These are phyloP conservation scores for Pygoscelis adeliae DNA, from an alignment of 2,113 vertebrate genomes.

Conservation along the genomic window DNA sequence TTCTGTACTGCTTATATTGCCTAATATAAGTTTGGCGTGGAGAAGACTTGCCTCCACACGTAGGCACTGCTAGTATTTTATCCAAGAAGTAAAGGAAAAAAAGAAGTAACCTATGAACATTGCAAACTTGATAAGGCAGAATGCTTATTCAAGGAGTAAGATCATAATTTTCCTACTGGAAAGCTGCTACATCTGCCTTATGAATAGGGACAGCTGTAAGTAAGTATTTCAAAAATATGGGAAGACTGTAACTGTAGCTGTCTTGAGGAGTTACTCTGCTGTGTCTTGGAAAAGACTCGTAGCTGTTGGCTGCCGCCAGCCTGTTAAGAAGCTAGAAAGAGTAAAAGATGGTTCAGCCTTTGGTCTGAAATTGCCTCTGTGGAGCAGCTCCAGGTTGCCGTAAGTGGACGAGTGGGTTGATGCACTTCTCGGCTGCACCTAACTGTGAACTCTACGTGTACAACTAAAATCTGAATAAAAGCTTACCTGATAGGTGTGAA, in stretches of 20 bases:
- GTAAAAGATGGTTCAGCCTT: not conserved
- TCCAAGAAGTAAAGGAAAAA: not conserved
- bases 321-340: not conserved
- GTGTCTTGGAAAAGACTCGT: not conserved
- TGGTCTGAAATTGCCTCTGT: not conserved
- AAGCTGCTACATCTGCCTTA: not conserved
- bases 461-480: not conserved
- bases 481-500: fast-evolving
- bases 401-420: not conserved
- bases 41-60: not conserved
- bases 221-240: not conserved
- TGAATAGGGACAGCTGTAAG: not conserved
- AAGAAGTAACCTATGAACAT: not conserved
- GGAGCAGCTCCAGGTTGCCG: not conserved
- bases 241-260: not conserved
- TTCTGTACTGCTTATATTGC: not conserved
- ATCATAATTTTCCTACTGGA: not conserved
- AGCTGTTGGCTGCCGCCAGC: not conserved
- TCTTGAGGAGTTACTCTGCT: not conserved
- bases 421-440: fast-evolving
- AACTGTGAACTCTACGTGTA: fast-evolving
- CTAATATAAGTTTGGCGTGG: not conserved
- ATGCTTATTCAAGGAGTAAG: not conserved
- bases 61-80: not conserved
- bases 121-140: not conserved